These are phyloP conservation scores for Aldrovandia affinis DNA, from an alignment of 2,797 vertebrate species.

Conservation along the genomic window DNA sequence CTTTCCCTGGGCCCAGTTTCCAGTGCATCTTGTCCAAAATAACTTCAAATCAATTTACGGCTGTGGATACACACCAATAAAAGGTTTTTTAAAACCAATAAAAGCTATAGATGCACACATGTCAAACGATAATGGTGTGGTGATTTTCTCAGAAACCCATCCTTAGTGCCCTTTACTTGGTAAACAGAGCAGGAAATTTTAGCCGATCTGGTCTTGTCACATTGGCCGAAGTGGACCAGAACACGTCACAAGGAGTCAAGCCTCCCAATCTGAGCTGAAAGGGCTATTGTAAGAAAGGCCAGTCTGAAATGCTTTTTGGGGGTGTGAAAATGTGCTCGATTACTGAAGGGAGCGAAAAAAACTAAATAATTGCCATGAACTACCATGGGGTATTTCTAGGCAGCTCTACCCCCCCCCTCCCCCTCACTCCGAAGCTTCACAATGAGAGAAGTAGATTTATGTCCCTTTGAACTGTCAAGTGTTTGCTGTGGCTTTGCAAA, in stretches of 20 bases:
- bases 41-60: neutral
- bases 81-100: too few species aligned
- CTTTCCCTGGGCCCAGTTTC: neutral
- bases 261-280: conserved; percentile 11
- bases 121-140: neutral
- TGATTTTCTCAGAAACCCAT: neutral
- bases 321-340: conserved; percentile 13
- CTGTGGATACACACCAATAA: neutral
- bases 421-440: neutral
- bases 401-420: neutral
- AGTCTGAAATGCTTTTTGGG: conserved; percentile 19
- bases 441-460: neutral
- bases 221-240: neutral
- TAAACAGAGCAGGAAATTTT: neutral
- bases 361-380: neutral
- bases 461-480: neutral
- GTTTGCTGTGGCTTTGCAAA: neutral
- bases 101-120: too few species aligned
- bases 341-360: neutral
- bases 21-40: neutral
- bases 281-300: conserved; percentile 24
- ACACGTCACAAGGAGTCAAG: neutral
- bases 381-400: neutral
- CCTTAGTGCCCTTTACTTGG: neutral
- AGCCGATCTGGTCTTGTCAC: neutral